These are phyloP conservation scores for Zaprionus kolodkinae DNA, from an alignment of 1,140 invertebrate genomes.

Conservation along the genomic window DNA sequence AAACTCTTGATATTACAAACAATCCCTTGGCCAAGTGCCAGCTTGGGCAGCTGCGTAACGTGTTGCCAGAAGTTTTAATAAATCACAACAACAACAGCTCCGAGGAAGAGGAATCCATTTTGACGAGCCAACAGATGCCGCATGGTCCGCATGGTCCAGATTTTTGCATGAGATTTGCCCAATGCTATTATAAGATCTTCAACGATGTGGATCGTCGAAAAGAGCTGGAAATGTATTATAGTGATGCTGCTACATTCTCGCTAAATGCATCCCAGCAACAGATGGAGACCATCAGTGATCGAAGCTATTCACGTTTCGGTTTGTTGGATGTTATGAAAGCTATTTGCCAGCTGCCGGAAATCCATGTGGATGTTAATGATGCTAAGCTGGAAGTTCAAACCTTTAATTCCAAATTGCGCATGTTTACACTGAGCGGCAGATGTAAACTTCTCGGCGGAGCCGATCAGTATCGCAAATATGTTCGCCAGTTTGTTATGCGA, in stretches of 20 bases:
- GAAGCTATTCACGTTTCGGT: constrained; percentile 34
- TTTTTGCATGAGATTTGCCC: constrained; percentile 23
- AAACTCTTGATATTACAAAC: constrained; percentile 14
- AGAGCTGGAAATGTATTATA: constrained; percentile 28
- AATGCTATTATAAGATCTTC: constrained; percentile 24
- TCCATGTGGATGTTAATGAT: neutral
- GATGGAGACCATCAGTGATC: neutral
- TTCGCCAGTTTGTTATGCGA: constrained; percentile 38
- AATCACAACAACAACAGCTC: neutral
- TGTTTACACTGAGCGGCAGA: constrained; percentile 28
- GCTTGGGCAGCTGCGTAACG: neutral
- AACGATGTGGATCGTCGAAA: constrained; percentile 22
- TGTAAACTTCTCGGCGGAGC: constrained; percentile 6
- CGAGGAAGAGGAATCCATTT: neutral
- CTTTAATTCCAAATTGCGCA: neutral
- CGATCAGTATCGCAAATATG: neutral
- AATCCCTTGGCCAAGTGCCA: constrained; percentile 39
- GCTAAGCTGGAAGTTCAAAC: constrained; percentile 7
- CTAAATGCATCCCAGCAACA: constrained; percentile 18
- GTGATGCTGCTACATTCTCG: constrained; percentile 31
- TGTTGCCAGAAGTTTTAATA: constrained; percentile 32
- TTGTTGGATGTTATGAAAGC: constrained; percentile 7
- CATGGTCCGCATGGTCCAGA: neutral
- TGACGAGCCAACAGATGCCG: neutral
- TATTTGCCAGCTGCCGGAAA: constrained; percentile 29